Evolutionary conservation across 2,797 vertebrate species (phyloP).

Genomic region (Sebastiscus albofasciatus): DNA sequence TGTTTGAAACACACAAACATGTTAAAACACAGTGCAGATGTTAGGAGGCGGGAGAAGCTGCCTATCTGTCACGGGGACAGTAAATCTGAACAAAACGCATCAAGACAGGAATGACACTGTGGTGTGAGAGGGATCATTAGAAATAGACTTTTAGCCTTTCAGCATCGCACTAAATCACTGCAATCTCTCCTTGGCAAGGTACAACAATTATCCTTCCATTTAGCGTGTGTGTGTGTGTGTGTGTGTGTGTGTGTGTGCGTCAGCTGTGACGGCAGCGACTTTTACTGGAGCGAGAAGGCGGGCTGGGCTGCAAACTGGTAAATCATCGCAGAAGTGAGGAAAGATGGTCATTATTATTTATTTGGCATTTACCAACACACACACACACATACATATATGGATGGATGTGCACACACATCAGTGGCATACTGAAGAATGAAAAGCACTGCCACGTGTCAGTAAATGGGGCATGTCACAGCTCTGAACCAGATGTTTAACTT

Average conservation of each 20-base stretch:
- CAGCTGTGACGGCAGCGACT: not conserved
- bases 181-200: not conserved
- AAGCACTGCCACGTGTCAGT: constrained; percentile 5
- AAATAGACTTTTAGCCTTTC: constrained; percentile 21
- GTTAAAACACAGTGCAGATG: constrained; percentile 23
- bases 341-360: constrained; percentile 33
- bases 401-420: not conserved
- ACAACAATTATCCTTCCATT: constrained; percentile 49
- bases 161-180: constrained; percentile 40
- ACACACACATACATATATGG: too few species aligned
- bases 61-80: constrained; percentile 9
- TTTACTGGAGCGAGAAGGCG: constrained; percentile 35
- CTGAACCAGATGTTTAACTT: constrained; percentile 48
- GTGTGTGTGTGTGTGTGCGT: not conserved
- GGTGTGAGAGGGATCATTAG: constrained; percentile 6
- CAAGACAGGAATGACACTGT: constrained; percentile 23
- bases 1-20: not conserved
- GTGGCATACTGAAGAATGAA: constrained; percentile 7
- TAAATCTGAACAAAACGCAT: constrained; percentile 29
- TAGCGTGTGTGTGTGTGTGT: constrained; percentile 2
- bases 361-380: constrained; percentile 33
- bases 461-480: not conserved
- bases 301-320: constrained; percentile 11
- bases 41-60: not conserved
- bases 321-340: constrained; percentile 30